Base-by-base conservation (phyloP, 2,888 invertebrate species). In the Drosophila aldrichi region DNA sequence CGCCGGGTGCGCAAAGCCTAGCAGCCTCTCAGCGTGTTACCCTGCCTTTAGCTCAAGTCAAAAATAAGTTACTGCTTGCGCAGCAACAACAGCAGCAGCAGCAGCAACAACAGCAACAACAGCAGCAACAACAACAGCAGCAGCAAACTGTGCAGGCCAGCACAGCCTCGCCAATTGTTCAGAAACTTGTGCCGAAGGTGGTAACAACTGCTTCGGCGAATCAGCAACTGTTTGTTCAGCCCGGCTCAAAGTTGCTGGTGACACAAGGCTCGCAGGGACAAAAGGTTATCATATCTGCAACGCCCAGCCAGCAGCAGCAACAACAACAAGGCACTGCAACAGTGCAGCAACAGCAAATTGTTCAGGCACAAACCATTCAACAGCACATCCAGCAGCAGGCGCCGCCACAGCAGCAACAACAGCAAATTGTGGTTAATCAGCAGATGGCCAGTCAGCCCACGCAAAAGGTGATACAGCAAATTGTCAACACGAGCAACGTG, bases 401-500 rank as follows among this genome's bases (percentile, higher is more conserved):
- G 62, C 66, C 76, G 63, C 88, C 71, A 49, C 84, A 86, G 60
- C 84, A 84, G 29, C 29, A 29, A 29, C 84, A 85, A 54, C 56
- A 89, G 40, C 91, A 91, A 62, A 79, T 89, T 57, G 73, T 86
- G 38, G 77, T 90, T 0, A 89, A 77, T 78, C 91, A 79, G 48
- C 77, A 60, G 55, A 44, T 60, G 73, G 54, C 62, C 22, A 69
- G 48, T 34, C 74, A 69, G 32, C 91, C 91, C 0, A 90, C 92
- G 8, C 92, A 93, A 69, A 93, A 93, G 67, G 92, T 92, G 38
- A 91, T 93, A 68, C 93, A 93, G 77, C 93, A 93, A 77, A 92
- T 92, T 70, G 92, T 93, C 9, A 92, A 93, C 66, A 91, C 92
- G 0, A 93, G 92, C 66, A 93, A 91, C 74, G 91, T 92, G 18